Evolutionary conservation across 1,140 invertebrate genomes (phyloP).

Genomic region (Drosophila santomea): DNA sequence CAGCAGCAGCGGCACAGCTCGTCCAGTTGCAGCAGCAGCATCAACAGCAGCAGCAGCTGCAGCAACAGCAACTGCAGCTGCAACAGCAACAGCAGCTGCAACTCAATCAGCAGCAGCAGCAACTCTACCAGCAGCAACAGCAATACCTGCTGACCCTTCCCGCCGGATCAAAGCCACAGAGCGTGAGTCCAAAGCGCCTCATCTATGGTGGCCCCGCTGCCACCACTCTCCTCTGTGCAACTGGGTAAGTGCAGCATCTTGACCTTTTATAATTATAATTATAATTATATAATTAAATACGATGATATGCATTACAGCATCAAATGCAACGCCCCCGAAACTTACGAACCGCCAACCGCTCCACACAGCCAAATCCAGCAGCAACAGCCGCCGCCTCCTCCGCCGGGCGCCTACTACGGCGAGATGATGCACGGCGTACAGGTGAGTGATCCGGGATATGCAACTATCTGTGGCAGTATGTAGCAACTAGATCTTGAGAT

Average conservation of each 20-base stretch:
- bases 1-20: slow-evolving; percentile 73
- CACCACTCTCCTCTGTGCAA: too few species aligned
- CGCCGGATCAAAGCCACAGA: slow-evolving; percentile 60
- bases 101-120: slow-evolving; percentile 51
- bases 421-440: slow-evolving; percentile 79
- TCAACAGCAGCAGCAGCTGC: slow-evolving; percentile 67
- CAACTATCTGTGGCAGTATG: too few species aligned
- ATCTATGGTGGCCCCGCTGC: slow-evolving; percentile 47
- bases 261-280: too few species aligned
- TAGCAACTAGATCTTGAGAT: too few species aligned
- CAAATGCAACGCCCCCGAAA: slow-evolving; percentile 54
- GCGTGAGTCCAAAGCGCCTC: slow-evolving; percentile 76
- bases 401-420: slow-evolving; percentile 76
- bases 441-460: slow-evolving; percentile 36
- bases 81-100: slow-evolving; percentile 31
- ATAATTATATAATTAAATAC: too few species aligned
- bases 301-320: too few species aligned
- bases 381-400: slow-evolving; percentile 55
- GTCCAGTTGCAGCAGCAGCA: slow-evolving; percentile 70
- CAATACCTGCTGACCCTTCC: slow-evolving; percentile 69
- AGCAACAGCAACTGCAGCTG: slow-evolving; percentile 51
- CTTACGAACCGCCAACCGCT: slow-evolving; percentile 76
- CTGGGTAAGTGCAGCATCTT: too few species aligned
- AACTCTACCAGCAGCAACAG: slow-evolving; percentile 61
- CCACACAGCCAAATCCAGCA: slow-evolving; percentile 78